Conservation (phyloP, 2,113 vertebrate species). For the Accipiter virgatus region DNA sequence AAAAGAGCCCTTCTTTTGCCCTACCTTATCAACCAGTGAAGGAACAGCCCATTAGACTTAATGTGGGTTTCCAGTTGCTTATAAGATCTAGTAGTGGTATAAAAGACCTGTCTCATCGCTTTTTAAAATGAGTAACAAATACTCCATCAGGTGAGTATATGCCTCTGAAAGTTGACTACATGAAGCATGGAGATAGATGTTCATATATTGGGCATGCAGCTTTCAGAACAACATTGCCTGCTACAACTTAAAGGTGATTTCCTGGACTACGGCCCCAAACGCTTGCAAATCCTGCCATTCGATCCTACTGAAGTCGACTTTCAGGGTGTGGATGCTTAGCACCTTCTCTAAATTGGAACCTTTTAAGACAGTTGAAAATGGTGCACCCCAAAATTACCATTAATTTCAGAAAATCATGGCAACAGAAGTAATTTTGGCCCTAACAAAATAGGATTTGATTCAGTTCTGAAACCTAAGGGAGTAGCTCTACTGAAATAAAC, state of each 20-base stretch:
- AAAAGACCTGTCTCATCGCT: neutral
- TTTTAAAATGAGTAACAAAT: neutral
- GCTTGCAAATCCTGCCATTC: neutral
- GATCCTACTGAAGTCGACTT: neutral
- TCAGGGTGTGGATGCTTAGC: neutral
- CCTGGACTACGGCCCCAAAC: neutral
- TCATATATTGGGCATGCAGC: neutral
- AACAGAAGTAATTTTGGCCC: neutral
- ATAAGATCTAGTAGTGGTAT: neutral
- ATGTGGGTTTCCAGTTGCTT: neutral
- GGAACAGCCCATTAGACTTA: neutral
- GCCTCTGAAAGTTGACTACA: neutral
- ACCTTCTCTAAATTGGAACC: neutral
- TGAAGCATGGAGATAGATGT: neutral
- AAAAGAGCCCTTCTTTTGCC: neutral
- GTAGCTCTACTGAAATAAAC: neutral
- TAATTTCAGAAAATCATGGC: neutral
- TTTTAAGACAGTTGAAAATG: neutral
- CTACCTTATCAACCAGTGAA: neutral
- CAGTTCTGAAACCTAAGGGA: neutral
- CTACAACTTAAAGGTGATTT: neutral
- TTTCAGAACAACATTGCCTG: neutral
- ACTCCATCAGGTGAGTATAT: neutral
- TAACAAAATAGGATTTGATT: neutral
- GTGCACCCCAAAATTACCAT: neutral